Conservation (phyloP, 2,888 invertebrate species). For the Agapostemon virescens region DNA sequence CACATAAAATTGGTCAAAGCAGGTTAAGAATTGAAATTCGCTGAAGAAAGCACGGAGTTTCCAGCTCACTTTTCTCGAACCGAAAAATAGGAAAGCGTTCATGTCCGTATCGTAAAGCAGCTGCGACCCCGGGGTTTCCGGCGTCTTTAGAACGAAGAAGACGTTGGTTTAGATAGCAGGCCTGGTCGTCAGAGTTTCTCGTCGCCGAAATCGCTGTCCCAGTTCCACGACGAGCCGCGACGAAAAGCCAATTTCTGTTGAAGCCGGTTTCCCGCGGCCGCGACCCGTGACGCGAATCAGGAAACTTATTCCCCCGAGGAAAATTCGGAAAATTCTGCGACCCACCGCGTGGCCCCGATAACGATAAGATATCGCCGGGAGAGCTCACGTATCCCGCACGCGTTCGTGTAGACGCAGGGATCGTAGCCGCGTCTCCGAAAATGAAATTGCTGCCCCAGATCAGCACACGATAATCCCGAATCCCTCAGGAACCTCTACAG, state of each 20-base stretch:
- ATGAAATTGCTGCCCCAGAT: constrained; percentile 5
- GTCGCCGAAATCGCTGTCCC: constrained; percentile 36
- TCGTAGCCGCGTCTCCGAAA: not conserved
- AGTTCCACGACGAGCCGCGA: constrained; percentile 20
- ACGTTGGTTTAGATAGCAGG: not conserved
- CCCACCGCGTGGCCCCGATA: not conserved
- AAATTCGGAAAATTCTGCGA: constrained; percentile 12
- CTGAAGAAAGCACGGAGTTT: too few species aligned
- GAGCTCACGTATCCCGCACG: not conserved
- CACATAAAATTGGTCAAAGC: too few species aligned
- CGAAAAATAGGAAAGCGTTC: too few species aligned
- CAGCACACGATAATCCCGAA: not conserved
- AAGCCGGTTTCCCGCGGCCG: constrained; percentile 4
- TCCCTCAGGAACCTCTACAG: not conserved
- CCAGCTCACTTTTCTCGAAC: too few species aligned
- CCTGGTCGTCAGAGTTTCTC: not conserved
- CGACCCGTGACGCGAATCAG: constrained; percentile 13
- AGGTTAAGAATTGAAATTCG: too few species aligned
- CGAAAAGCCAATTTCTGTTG: constrained; percentile 29
- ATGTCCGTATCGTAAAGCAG: not conserved
- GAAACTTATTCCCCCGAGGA: not conserved
- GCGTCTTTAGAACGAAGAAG: not conserved
- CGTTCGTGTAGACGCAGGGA: not conserved
- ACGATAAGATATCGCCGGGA: not conserved
- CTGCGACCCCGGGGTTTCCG: not conserved